Evolutionary conservation across 2,113 vertebrate species (phyloP), one percentile per base, ranked within the genome.

Genomic region (Oryzias woworae): DNA sequence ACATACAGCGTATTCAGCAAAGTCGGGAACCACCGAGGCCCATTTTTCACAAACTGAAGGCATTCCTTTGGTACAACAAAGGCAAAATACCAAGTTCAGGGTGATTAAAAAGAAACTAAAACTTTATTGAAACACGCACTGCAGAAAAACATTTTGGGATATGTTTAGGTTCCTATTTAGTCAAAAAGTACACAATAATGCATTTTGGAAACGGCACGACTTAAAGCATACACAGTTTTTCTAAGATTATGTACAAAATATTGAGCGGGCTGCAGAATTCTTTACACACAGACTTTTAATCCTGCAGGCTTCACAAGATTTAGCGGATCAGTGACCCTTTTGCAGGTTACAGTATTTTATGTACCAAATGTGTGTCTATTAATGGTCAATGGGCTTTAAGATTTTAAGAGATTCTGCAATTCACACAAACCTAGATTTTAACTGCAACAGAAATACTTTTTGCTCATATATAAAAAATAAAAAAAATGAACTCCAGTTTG

Each of bases 141-240:
- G 92, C 90, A 94, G 94, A 93, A 96, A 93, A 93, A 95, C 94
- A 91, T 86, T 93, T 93, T 93, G 92, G 91, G 93, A 92, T 87
- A 91, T 88, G 92, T 96, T 94, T 94, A 95, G 94, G 92, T 94
- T 93, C 94, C 96, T 97, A 96, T 92, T 98, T 97, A 96, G 92
- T 93, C 94, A 94, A 94, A 73, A 92, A 90, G 93, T 93, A 97
- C 94, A 96, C 94, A 96, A 93, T 92, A 92, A 92, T 93, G 93
- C 90, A 94, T 93, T 93, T 89, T 93, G 89, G 91, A 93, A 88
- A 88, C 90, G 58, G 83, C 85, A 95, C 93, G 94, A 88, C 92
- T 93, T 92, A 88, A 90, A 92, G 85, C 90, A 90, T 68, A 80
- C 81, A 89, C 83, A 89, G 53, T 73, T 88, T 90, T 85, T 55